Evolutionary conservation across 2,113 vertebrate species (phyloP), one percentile per base, ranked within the genome.

Genomic region (Malurus alboscapulatus): DNA sequence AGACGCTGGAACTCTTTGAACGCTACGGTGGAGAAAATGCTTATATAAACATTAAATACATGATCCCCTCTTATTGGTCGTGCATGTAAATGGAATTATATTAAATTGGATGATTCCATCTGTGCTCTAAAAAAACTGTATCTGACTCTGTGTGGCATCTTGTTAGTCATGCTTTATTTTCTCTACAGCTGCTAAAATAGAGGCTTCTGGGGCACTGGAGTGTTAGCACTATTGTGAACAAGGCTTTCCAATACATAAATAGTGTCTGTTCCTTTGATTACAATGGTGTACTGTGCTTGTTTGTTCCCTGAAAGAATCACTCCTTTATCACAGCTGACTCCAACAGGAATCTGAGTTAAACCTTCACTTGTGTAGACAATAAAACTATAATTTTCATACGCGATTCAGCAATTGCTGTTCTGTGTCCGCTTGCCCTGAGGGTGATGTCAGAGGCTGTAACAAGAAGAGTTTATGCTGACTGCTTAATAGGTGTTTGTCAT

Each of bases 1-100:
- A 99, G 97, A 99, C 99, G 3, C 96, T 99, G 97, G 98, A 99
- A 92, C 96, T 98, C 92, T 98, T 99, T 44, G 99, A 99, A 97
- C 98, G 98, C 90, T 97, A 97, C 2, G 99, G 99, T 27, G 99
- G 99, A 50, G 97, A 98, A 61, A 96, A 98, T 7, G 98, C 99
- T 87, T 99, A 98, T 95, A 98, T 98, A 96, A 99, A 99, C 97
- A 99, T 99, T 96, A 99, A 99, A 96, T 99, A 99, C 96, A 99
- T 99, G 98, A 98, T 99, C 84, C 99, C 99, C 79, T 99, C 99
- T 91, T 99, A 99, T 4, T 94, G 98, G 97, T 99, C 99, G 14
- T 99, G 98, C 97, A 92, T 99, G 93, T 98, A 57, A 98, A 98
- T 92, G 98, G 96, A 67, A 48, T 86, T 51, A 72, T 57, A 80